Base-by-base conservation (phyloP, 37 sponge, comb jelly and placozoan species). In the Agelas oroides region DNA sequence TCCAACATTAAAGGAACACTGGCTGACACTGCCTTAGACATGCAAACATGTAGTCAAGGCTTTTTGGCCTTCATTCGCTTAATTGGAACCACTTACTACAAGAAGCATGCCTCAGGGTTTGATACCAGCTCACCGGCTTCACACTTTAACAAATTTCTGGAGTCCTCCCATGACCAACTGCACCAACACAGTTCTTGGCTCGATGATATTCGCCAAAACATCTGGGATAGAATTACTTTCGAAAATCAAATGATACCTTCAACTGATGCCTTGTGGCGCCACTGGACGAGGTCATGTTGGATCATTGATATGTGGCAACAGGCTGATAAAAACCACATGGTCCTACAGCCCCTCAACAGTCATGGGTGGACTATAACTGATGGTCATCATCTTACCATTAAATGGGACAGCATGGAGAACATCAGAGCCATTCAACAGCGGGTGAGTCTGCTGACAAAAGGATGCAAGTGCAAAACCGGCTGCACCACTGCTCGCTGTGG, bases 211-310 rank as follows among this genome's bases (percentile, higher is more conserved):
- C 59, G 83, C 17, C 39, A 82, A 8, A 82, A 23, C 56, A 57
- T 82, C 8, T 82, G 83, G 73, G 3, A 82, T 23, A 12, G 83
- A 31, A 53, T 33, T 71, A 71, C 25, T 38, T 71, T 71, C 34
- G 83, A 82, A 53, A 71, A 82, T 82, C 73, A 82, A 57, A 71
- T 71, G 72, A 20, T 71, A 38, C 62, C 83, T 20, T 82, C 72
- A 8, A 40, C 23, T 34, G 73, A 70, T 14, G 79, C 79, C 27
- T 41, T 78, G 66, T 15, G 25, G 62, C 63, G 53, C 18, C 73
- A 59, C 27, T 82, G 83, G 83, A 82, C 70, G 32, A 14, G 83
- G 2, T 24, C 27, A 14, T 71, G 72, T 70, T 82, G 83, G 83
- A 73, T 82, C 19, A 5, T 71, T 6, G 25, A 70, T 27, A 71